Percentiles rank a stretch among this genome's conserved stretches.
phyloP scores from a whole-genome alignment of 2,888 invertebrate genomes.

The Microctonus aethiopoides region DNA sequence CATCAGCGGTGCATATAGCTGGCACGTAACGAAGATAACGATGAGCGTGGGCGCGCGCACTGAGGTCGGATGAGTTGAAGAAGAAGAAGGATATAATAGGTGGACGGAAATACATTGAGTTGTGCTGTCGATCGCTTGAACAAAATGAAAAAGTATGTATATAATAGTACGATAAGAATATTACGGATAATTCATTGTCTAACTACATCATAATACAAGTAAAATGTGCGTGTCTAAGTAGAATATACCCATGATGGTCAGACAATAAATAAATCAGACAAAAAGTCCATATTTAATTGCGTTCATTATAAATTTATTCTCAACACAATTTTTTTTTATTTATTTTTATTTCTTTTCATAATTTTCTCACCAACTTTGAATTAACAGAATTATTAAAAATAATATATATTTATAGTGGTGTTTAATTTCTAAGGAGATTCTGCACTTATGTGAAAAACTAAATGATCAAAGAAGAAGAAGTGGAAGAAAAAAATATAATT shows the following conservation, averaged over 20 bases:
- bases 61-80: not conserved
- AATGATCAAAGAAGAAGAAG: not conserved
- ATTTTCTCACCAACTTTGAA: no score
- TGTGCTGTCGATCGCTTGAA: not conserved
- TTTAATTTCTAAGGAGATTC: not conserved
- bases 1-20: slow-evolving; percentile 46
- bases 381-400: no score
- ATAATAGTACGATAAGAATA: not conserved
- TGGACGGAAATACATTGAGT: not conserved
- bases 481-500: not conserved
- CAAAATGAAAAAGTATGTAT: not conserved
- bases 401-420: not conserved
- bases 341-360: not conserved
- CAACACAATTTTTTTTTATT: no score
- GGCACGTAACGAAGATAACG: slow-evolving; percentile 50
- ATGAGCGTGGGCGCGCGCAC: slow-evolving; percentile 25
- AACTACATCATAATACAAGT: not conserved
- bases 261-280: slow-evolving; percentile 3
- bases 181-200: not conserved
- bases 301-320: not conserved
- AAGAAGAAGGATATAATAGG: not conserved
- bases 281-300: not conserved
- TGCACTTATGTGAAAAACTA: not conserved
- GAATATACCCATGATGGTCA: not conserved
- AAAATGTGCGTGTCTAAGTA: not conserved